Evolutionary conservation across 2,888 invertebrate genomes (phyloP).

Genomic region (Urechis unicinctus): DNA sequence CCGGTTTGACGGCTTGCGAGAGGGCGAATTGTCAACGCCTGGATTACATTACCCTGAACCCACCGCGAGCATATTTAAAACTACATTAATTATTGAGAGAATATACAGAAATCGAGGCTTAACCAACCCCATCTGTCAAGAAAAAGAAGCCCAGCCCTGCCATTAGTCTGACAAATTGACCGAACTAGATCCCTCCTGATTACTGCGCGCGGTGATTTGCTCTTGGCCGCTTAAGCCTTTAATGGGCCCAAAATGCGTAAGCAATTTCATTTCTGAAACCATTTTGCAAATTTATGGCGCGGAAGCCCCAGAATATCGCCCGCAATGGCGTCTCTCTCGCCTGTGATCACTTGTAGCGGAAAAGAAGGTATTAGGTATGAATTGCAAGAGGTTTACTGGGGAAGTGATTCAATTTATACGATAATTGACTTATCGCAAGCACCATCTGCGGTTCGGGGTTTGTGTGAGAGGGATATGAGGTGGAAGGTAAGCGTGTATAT

Average conservation of each 20-base stretch:
- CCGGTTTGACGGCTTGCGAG: too few relatives aligned
- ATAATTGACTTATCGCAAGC: not conserved
- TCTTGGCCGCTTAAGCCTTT: not conserved
- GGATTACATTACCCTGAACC: too few relatives aligned
- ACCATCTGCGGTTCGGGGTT: not conserved
- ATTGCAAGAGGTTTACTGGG: too few relatives aligned
- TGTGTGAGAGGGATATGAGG: too few relatives aligned
- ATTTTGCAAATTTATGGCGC: not conserved
- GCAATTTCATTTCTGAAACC: not conserved
- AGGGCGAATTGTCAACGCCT: too few relatives aligned
- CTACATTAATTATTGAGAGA: not conserved
- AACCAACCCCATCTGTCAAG: not conserved
- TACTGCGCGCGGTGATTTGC: not conserved
- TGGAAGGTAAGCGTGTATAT: too few relatives aligned
- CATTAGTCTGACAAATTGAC: not conserved
- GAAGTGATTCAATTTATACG: not conserved
- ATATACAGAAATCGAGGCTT: too few relatives aligned
- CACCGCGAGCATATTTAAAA: not conserved
- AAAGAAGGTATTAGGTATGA: too few relatives aligned
- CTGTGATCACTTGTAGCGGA: too few relatives aligned
- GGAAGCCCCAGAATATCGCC: too few relatives aligned
- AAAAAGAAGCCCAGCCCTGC: not conserved
- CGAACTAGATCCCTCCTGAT: not conserved
- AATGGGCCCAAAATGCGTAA: not conserved
- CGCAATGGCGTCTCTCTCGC: too few relatives aligned